Evolutionary conservation across 1,140 invertebrate genomes (phyloP).

Genomic region (Drosophila pachea): DNA sequence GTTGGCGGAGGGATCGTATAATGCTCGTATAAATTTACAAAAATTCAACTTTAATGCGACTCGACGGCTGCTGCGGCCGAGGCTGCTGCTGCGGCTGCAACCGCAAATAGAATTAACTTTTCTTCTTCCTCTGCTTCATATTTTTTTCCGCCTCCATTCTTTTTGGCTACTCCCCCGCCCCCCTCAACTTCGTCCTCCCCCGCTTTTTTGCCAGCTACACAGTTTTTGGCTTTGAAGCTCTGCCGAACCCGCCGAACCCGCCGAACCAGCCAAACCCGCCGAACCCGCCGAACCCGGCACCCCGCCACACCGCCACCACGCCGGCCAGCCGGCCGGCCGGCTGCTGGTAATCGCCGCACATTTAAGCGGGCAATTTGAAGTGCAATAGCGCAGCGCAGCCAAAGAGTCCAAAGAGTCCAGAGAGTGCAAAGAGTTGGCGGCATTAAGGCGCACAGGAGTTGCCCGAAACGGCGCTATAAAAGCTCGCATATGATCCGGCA

Average conservation of each 20-base stretch:
- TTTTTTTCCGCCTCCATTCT: constrained; percentile 1
- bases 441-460: constrained; percentile 8
- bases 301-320: constrained; percentile 3
- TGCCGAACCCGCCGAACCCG: background rate
- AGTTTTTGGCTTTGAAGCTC: constrained; percentile 43
- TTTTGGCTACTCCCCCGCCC: too few relatives aligned
- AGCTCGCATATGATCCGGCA: constrained; percentile 59
- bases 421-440: background rate
- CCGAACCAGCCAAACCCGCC: constrained; percentile 1
- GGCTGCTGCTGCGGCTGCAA: constrained; percentile 35
- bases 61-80: constrained; percentile 32
- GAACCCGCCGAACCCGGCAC: too few relatives aligned
- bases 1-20: constrained; percentile 59
- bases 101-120: constrained; percentile 75
- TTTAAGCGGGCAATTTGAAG: constrained; percentile 70
- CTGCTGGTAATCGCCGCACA: constrained; percentile 71
- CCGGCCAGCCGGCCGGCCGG: constrained; percentile 21
- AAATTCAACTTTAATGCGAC: constrained; percentile 67
- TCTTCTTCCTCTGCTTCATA: constrained; percentile 1
- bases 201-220: constrained; percentile 14
- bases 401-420: constrained; percentile 15
- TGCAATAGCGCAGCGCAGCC: constrained; percentile 46
- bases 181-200: constrained; percentile 7
- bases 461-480: constrained; percentile 54
- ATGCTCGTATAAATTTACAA: constrained; percentile 73